Base-by-base conservation (phyloP, 2,113 vertebrate genomes). In the Dermatemys mawii region DNA sequence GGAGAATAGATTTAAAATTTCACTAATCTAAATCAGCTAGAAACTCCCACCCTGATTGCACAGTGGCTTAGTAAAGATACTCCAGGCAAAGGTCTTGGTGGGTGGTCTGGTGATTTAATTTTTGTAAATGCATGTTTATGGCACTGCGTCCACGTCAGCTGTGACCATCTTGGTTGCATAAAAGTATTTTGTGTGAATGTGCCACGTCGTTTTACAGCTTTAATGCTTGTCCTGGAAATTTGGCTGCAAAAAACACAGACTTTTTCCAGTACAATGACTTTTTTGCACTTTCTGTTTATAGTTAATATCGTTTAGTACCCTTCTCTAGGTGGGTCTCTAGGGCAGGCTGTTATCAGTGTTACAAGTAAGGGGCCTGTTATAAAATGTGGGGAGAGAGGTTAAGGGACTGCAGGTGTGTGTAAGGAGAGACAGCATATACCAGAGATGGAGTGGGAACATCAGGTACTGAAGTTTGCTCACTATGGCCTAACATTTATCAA, bases 201-300 rank as follows among this genome's bases (percentile, higher is more conserved):
- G 70, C 78, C 57, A 54, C 89, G 90, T 86, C 81, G 75, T 88
- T 97, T 82, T 90, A 88, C 95, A 97, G 93, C 78, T 96, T 92
- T 93, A 94, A 92, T 88, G 93, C 32, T 95, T 93, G 80, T 78
- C 60, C 84, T 41, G 70, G 48, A 93, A 81, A 57, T 27, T 51
- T 80, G 78, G 21, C 5, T 78, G 54, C 88, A 86, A 92, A 92
- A 92, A 60, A 60, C 82, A 95, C 89, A 87, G 70, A 11, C 85
- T 78, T 75, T 87, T 91, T 91, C 87, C 83, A 84, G 94, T 60
- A 90, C 90, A 83, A 49, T 83, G 27, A 67, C 85, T 94, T 95
- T 92, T 94, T 76, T 78, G 97, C 94, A 97, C 96, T 97, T 97
- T 96, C 83, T 96, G 87, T 95, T 94, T 96, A 89, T 93, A 92